Evolutionary conservation across 23 tunicate genomes (phyloP).

Genomic region (Ciona savignyi): DNA sequence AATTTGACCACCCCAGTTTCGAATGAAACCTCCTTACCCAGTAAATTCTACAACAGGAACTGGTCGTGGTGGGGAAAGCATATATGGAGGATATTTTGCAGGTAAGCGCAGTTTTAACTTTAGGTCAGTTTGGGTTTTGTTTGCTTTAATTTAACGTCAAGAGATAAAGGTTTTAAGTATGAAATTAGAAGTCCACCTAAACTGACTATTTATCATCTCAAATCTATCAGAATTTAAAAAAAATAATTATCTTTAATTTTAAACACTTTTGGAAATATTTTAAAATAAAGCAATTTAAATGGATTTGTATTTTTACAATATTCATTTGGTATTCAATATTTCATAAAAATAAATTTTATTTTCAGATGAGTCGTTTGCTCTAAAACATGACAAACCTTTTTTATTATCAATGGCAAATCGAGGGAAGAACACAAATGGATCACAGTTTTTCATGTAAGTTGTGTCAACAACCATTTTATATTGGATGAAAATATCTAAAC

Average conservation of each 20-base stretch:
- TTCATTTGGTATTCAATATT: not conserved
- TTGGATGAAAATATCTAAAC: not conserved
- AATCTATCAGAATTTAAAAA: too few relatives aligned
- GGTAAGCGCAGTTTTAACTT: slow-evolving; percentile 30
- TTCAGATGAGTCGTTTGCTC: slow-evolving; percentile 81
- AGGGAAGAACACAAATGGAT: slow-evolving; percentile 93
- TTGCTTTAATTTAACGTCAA: not conserved
- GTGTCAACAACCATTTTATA: not conserved
- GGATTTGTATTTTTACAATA: not conserved
- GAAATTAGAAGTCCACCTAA: not conserved
- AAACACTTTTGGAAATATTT: too few relatives aligned
- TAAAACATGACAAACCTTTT: slow-evolving; percentile 84
- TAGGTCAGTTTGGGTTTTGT: not conserved
- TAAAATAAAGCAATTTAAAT: not conserved
- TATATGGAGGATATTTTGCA: slow-evolving; percentile 89
- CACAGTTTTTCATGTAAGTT: slow-evolving; percentile 91
- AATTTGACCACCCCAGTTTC: too few relatives aligned
- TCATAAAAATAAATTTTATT: not conserved
- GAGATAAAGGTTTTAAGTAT: not conserved
- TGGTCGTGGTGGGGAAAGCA: slow-evolving; percentile 98
- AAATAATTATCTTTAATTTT: too few relatives aligned
- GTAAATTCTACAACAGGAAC: too few relatives aligned
- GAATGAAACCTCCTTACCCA: too few relatives aligned
- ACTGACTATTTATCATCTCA: not conserved
- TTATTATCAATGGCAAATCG: slow-evolving; percentile 95